Base-by-base conservation (phyloP, 2,797 vertebrate species). In the Fistularia commersonii region DNA sequence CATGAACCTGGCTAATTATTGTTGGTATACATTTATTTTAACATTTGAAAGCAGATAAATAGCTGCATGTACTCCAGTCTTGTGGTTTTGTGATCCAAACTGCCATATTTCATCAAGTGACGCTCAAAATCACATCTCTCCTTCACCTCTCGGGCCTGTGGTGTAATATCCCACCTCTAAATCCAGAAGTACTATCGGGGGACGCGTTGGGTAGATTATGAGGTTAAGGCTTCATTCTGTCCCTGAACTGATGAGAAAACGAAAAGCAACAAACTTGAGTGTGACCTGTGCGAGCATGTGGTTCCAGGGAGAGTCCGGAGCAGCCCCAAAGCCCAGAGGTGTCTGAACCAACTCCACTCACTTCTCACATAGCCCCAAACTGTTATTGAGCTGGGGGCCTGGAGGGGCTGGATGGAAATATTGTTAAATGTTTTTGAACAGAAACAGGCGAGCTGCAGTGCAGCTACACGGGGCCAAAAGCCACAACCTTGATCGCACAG, bases 141-240 rank as follows among this genome's bases (percentile, higher is more conserved):
- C 57, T 67, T 78, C 70, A 74, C 64, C 57, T 77, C 78, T 72
- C 72, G 64, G 57, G 57, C 58, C 66, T 62, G 69, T 77, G 77
- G 78, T 89, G 83, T 85, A 88, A 90, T 90, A 89, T 89, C 84
- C 80, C 60, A 70, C 68, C 77, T 83, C 83, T 88, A 87, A 90
- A 89, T 88, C 83, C 76, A 82, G 82, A 92, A 87, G 80, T 82
- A 84, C 82, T 70, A 80, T 82, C 89, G 36, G 32, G 65, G 85
- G 90, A 91, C 72, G 76, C 82, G 79, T 90, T 89, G 74, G 83
- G 57, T 81, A 91, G 90, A 92, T 91, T 90, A 90, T 85, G 59
- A 92, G 90, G 90, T 92, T 91, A 92, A 92, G 85, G 87, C 90
- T 90, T 92, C 87, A 90, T 92, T 91, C 90, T 92, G 90, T 92